A percentile compares a stretch with the other conserved stretches of the same genome.
Evolutionary conservation across 2,797 vertebrate species (phyloP).

Genomic region (Morus bassanus): DNA sequence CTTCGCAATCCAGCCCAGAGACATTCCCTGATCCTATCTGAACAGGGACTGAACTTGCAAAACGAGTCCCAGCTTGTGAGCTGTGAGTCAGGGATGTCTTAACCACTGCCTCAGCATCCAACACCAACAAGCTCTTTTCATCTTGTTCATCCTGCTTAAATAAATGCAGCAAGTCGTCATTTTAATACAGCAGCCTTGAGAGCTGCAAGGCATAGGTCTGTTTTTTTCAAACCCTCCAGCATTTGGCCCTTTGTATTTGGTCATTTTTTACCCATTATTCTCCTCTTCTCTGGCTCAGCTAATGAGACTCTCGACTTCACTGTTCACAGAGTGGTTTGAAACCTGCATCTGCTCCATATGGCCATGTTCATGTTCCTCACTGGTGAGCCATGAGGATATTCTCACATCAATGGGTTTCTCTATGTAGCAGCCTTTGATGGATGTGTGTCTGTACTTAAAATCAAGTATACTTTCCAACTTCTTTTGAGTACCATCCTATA

Average conservation of each 20-base stretch:
- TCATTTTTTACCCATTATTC: neutral
- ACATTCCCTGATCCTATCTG: conserved; percentile 70
- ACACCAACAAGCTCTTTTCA: conserved; percentile 25
- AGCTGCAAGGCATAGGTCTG: neutral
- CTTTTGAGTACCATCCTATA: neutral
- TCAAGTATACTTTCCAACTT: neutral
- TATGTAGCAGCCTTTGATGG: neutral
- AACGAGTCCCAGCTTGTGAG: conserved; percentile 64
- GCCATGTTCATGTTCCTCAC: neutral
- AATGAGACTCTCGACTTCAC: neutral
- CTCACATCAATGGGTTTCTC: neutral
- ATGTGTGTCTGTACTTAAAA: neutral
- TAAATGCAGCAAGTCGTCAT: neutral
- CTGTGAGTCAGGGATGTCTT: conserved; percentile 48
- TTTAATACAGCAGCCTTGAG: neutral
- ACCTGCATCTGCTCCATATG: neutral
- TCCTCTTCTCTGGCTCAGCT: neutral
- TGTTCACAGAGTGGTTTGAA: neutral
- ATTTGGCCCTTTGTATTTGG: neutral
- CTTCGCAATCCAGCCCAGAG: conserved; percentile 60
- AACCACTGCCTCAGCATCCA: conserved; percentile 42
- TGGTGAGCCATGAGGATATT: neutral
- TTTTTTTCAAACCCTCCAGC: neutral
- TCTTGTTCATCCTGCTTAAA: conserved; percentile 31
- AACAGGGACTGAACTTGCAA: conserved; percentile 59